Conservation (phyloP, 2,797 vertebrate species). For the Poecilia picta region DNA sequence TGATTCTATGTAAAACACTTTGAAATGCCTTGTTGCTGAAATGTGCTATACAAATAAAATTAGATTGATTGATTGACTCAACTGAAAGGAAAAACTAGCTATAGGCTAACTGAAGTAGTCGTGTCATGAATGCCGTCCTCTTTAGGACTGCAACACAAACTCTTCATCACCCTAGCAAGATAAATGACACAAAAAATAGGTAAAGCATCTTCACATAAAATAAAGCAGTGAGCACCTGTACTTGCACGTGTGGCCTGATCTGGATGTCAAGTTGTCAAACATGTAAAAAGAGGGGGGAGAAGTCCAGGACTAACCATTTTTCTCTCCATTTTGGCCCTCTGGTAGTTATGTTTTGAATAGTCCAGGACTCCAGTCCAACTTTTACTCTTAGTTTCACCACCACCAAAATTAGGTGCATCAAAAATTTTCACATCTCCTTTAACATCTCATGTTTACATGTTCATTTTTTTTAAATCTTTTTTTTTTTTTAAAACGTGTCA, state of each 20-base stretch:
- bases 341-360: neutral
- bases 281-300: too few relatives aligned
- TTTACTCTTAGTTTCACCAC: too few relatives aligned
- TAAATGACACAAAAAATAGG: neutral
- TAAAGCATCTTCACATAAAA: neutral
- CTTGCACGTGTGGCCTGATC: neutral
- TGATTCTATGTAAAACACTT: too few relatives aligned
- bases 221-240: neutral
- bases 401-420: too few relatives aligned
- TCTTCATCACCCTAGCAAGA: neutral
- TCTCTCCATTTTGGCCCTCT: neutral
- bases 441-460: too few relatives aligned
- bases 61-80: neutral
- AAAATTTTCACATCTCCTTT: too few relatives aligned
- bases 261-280: too few relatives aligned
- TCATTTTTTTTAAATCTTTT: too few relatives aligned
- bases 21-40: too few relatives aligned
- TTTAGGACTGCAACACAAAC: neutral
- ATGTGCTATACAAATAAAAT: too few relatives aligned
- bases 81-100: neutral
- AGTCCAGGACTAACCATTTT: too few relatives aligned
- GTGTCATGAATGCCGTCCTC: neutral
- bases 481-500: too few relatives aligned
- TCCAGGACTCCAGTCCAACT: neutral
- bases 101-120: neutral